A percentile compares a stretch with the other conserved stretches of the same genome.
Conservation (phyloP, 2,797 vertebrate genomes). For the Poecilia gillii region DNA sequence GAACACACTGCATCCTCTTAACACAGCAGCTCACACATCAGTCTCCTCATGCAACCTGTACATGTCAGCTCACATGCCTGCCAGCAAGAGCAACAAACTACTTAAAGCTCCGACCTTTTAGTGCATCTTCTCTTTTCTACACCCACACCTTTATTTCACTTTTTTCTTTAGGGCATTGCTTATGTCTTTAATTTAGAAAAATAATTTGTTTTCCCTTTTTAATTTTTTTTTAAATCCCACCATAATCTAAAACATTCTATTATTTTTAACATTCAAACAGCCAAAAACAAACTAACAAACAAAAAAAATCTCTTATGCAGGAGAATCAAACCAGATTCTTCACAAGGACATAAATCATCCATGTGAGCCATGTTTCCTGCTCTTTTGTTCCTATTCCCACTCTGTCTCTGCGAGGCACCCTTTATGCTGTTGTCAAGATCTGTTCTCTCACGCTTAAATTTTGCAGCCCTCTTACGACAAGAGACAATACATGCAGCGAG, state of each 20-base stretch:
- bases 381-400: slow-evolving; percentile 17
- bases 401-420: slow-evolving; percentile 11
- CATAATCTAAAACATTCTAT: background rate
- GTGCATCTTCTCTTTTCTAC: background rate
- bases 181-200: slow-evolving; percentile 38
- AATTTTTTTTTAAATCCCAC: background rate
- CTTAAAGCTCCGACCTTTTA: slow-evolving; percentile 1
- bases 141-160: background rate
- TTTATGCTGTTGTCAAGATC: slow-evolving; percentile 52
- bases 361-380: slow-evolving; percentile 9
- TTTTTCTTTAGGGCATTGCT: slow-evolving; percentile 9
- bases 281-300: too few relatives aligned
- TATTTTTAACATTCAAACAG: background rate
- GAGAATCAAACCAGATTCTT: slow-evolving; percentile 40
- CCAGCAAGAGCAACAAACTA: slow-evolving; percentile 14
- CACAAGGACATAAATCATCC: slow-evolving; percentile 43
- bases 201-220: slow-evolving; percentile 4
- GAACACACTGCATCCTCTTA: slow-evolving; percentile 51
- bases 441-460: slow-evolving; percentile 41
- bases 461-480: slow-evolving; percentile 21
- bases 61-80: slow-evolving; percentile 22
- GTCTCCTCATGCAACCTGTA: slow-evolving; percentile 11
- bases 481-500: slow-evolving; percentile 28
- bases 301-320: slow-evolving; percentile 22
- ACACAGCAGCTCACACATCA: slow-evolving; percentile 36